These are phyloP conservation scores for Trachelipus rathkii DNA, from an alignment of 1,140 invertebrate species.

Conservation along the genomic window DNA sequence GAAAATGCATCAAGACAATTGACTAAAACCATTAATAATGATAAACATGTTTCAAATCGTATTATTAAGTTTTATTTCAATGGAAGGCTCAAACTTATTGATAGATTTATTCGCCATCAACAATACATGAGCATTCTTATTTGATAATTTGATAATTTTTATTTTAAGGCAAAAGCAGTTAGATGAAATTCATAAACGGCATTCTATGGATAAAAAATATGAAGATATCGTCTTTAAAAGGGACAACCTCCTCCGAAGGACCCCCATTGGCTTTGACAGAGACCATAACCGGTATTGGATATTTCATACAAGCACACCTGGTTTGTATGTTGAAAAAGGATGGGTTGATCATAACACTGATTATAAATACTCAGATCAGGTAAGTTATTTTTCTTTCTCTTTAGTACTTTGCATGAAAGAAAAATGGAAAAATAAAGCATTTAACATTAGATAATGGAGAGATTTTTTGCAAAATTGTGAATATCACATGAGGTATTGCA, in stretches of 20 bases:
- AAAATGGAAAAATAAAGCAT: too few species aligned
- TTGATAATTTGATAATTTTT: neutral
- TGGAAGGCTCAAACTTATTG: too few species aligned
- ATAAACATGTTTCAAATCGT: too few species aligned
- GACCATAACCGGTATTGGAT: conserved; percentile 54
- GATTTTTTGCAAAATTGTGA: too few species aligned
- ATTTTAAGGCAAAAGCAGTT: neutral
- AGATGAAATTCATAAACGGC: neutral
- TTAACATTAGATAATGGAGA: too few species aligned
- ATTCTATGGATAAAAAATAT: conserved; percentile 35
- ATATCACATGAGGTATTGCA: too few species aligned
- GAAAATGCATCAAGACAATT: too few species aligned
- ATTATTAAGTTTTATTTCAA: too few species aligned
- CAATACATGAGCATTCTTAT: too few species aligned
- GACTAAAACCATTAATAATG: too few species aligned
- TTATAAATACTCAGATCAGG: neutral
- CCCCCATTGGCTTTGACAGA: conserved; percentile 52
- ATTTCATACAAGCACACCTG: conserved; percentile 51
- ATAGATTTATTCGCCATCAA: too few species aligned
- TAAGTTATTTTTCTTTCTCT: neutral
- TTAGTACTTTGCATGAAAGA: too few species aligned
- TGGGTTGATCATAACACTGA: neutral
- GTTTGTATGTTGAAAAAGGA: conserved; percentile 52
- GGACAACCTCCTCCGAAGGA: conserved; percentile 46
- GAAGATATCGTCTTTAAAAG: conserved; percentile 47